These are phyloP conservation scores for Drosophila tanythrix DNA, from an alignment of 2,888 invertebrate species.

Conservation along the genomic window DNA sequence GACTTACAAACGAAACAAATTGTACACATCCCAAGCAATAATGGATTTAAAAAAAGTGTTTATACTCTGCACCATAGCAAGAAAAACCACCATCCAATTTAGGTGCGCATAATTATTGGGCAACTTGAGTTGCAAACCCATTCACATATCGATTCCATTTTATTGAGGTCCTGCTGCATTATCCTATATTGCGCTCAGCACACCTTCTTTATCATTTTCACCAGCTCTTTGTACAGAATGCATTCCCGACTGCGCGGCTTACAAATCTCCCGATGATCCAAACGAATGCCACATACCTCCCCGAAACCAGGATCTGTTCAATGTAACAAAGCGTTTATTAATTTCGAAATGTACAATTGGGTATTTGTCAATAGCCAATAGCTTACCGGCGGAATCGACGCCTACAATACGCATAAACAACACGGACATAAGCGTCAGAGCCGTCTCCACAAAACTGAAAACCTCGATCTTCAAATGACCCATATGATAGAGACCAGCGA, in stretches of 20 bases:
- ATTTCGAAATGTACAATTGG: background rate
- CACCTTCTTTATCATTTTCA: conserved; percentile 87
- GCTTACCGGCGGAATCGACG: conserved; percentile 90
- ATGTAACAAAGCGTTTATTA: background rate
- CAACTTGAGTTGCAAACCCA: conserved; percentile 60
- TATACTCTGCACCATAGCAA: conserved; percentile 59
- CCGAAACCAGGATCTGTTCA: conserved; percentile 92
- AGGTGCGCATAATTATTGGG: conserved; percentile 61
- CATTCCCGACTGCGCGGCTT: conserved; percentile 91
- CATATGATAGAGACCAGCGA: conserved; percentile 86
- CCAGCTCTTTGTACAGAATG: conserved; percentile 89
- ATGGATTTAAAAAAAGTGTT: conserved; percentile 21
- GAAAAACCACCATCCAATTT: conserved; percentile 15
- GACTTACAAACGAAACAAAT: conserved; percentile 18
- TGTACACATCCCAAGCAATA: background rate
- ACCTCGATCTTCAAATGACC: conserved; percentile 86
- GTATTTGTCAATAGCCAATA: rapidly evolving
- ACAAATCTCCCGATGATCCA: conserved; percentile 94
- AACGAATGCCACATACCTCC: conserved; percentile 89
- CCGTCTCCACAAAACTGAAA: conserved; percentile 92
- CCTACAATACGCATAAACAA: conserved; percentile 91
- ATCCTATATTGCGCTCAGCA: conserved; percentile 63
- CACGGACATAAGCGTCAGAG: conserved; percentile 90
- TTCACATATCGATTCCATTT: conserved; percentile 64
- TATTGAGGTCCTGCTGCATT: conserved; percentile 50